Conservation (phyloP, 2,113 vertebrate genomes). For the Esox niger region DNA sequence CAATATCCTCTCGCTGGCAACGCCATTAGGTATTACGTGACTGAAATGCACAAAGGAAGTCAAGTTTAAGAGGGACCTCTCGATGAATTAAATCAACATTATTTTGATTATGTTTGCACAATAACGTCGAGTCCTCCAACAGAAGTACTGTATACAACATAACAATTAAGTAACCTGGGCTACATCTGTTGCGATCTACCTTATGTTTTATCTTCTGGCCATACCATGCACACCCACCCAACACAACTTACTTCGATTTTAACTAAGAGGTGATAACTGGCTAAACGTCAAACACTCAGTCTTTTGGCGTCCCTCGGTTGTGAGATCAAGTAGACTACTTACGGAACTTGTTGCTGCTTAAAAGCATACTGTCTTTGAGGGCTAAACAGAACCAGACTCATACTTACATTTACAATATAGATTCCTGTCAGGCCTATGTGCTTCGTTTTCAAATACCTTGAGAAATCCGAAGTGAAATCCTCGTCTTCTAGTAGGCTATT, state of each 20-base stretch:
- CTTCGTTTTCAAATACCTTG: conserved; percentile 39
- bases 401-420: conserved; percentile 69
- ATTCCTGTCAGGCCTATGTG: conserved; percentile 52
- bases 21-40: conserved; percentile 89
- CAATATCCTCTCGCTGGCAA: conserved; percentile 85
- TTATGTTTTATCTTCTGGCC: conserved; percentile 45
- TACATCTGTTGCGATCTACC: conserved; percentile 26
- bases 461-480: conserved; percentile 59
- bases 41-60: conserved; percentile 78
- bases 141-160: conserved; percentile 48
- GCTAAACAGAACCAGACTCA: conserved; percentile 33
- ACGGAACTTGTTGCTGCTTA: conserved; percentile 87
- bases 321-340: conserved; percentile 73
- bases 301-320: conserved; percentile 55
- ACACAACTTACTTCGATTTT: conserved; percentile 33
- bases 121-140: conserved; percentile 22
- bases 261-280: conserved; percentile 62
- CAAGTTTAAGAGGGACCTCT: conserved; percentile 63
- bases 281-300: conserved; percentile 66
- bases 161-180: conserved; percentile 17
- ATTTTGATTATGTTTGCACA: conserved; percentile 18
- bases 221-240: conserved; percentile 42
- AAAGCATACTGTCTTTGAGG: conserved; percentile 35
- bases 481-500: conserved; percentile 46
- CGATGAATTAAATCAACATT: conserved; percentile 43